A percentile compares a stretch with the other conserved stretches of the same genome.
These are phyloP conservation scores for Odontesthes bonariensis DNA, from an alignment of 2,113 vertebrate genomes.

Conservation along the genomic window DNA sequence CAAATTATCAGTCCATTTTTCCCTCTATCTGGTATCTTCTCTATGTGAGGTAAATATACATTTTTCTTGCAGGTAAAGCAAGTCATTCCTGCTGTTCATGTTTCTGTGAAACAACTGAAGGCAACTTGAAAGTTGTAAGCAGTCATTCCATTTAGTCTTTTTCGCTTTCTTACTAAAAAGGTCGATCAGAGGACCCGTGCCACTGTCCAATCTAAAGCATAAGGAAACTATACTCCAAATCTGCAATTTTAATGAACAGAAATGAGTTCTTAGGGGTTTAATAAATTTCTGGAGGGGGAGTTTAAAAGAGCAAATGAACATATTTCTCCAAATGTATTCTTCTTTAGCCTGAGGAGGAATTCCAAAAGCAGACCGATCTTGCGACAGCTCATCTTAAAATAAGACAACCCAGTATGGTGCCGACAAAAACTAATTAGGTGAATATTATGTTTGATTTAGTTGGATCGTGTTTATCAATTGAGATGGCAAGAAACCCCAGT, in stretches of 20 bases:
- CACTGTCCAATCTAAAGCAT: background rate
- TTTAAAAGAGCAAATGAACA: slow-evolving; percentile 14
- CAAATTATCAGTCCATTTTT: no score
- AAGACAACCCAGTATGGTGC: background rate
- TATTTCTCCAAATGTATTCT: slow-evolving; percentile 16
- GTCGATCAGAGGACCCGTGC: no score
- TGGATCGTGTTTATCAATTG: slow-evolving; percentile 8
- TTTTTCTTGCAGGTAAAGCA: no score
- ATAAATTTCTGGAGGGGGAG: background rate
- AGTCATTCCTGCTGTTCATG: no score
- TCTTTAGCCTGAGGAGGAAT: slow-evolving; percentile 11
- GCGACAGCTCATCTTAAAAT: background rate
- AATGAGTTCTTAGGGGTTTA: background rate
- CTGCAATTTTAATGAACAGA: slow-evolving; percentile 3
- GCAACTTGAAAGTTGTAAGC: no score
- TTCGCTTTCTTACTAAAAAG: no score
- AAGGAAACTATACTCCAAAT: background rate
- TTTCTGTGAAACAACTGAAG: no score
- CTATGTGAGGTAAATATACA: no score
- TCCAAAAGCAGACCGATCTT: slow-evolving; percentile 8
- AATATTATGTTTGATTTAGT: slow-evolving; percentile 7
- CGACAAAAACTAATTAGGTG: background rate
- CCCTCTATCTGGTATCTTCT: no score
- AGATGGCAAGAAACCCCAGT: background rate
- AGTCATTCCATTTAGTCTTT: no score